Evolutionary conservation across 2,113 vertebrate genomes (phyloP).

Genomic region (Perca flavescens): DNA sequence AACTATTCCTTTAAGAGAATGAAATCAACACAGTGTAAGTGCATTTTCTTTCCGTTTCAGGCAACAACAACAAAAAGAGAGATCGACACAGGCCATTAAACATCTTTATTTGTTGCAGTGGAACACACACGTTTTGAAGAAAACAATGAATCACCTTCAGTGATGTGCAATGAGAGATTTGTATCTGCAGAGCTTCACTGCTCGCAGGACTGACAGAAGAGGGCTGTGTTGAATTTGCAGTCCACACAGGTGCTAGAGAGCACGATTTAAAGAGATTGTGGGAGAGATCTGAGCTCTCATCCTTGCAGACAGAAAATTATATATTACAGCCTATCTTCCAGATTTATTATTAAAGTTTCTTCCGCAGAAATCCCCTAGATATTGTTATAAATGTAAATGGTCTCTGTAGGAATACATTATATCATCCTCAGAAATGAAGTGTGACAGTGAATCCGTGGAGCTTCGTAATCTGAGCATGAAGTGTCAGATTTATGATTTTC

Average conservation of each 20-base stretch:
- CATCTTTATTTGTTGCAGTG: conserved; percentile 18
- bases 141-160: not conserved
- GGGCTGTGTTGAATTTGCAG: conserved; percentile 26
- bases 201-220: conserved; percentile 17
- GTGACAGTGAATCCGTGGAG: not conserved
- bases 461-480: conserved; percentile 45
- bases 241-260: conserved; percentile 39
- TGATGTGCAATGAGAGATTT: conserved; percentile 30
- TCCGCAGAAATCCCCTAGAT: not conserved
- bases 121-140: conserved; percentile 1
- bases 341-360: conserved; percentile 32
- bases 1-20: not conserved
- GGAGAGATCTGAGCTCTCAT: conserved; percentile 17
- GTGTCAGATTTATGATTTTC: conserved; percentile 32
- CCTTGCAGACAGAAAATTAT: conserved; percentile 28
- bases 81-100: not conserved
- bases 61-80: not conserved
- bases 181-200: conserved; percentile 19
- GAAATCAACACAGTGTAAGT: not conserved
- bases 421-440: conserved; percentile 19
- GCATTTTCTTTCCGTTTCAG: not conserved
- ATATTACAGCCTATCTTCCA: conserved; percentile 2
- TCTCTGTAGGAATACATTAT: conserved; percentile 10
- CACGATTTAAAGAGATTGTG: conserved; percentile 25
- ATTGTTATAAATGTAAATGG: conserved; percentile 45